phyloP scores from a whole-genome alignment of 2,113 vertebrate genomes.

The Excalfactoria chinensis region DNA sequence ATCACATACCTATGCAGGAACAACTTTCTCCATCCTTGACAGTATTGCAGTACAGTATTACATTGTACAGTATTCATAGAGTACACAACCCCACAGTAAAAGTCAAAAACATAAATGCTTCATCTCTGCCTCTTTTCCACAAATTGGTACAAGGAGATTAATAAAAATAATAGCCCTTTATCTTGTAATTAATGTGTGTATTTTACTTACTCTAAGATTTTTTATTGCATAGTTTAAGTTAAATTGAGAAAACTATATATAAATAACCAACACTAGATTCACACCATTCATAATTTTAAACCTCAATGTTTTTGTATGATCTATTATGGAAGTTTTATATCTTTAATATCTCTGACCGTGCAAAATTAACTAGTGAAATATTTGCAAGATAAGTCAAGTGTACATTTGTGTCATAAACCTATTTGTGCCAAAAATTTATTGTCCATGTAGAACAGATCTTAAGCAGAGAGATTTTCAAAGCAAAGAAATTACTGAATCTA shows the following conservation, averaged over 20 bases:
- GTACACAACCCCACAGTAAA: background rate
- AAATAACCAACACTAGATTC: background rate
- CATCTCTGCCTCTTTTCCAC: background rate
- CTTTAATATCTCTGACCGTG: background rate
- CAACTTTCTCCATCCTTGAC: background rate
- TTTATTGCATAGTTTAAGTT: background rate
- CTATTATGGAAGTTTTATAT: background rate
- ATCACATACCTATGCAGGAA: background rate
- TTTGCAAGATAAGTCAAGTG: slow-evolving; percentile 27
- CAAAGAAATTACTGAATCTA: background rate
- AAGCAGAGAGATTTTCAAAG: background rate
- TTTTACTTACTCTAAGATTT: background rate
- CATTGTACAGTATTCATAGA: background rate
- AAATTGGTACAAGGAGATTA: background rate
- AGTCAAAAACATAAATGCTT: background rate
- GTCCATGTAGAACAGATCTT: background rate
- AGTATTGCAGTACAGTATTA: too few relatives aligned
- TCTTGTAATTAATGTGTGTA: background rate
- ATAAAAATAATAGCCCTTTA: background rate
- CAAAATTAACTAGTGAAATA: slow-evolving; percentile 45
- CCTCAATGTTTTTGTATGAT: background rate
- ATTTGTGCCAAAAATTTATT: slow-evolving; percentile 21
- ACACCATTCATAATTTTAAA: background rate
- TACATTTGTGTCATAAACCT: background rate
- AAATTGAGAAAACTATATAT: background rate